phyloP scores from a whole-genome alignment of 2,888 invertebrate genomes.

The Epinotia ramella region DNA sequence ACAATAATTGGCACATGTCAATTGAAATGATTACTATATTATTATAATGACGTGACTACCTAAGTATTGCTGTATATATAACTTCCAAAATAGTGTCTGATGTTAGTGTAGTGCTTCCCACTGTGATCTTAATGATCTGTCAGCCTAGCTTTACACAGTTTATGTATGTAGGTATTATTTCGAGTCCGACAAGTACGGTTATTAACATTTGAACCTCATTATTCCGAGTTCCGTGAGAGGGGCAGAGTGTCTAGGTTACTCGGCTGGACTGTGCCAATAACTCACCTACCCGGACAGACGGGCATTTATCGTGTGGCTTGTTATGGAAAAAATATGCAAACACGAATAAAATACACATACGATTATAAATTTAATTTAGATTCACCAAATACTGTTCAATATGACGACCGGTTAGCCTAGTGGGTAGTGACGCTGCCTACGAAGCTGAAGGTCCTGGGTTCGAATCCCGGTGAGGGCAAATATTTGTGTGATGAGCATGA shows the following conservation, averaged over 20 bases:
- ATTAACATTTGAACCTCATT: slow-evolving; percentile 45
- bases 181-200: slow-evolving; percentile 20
- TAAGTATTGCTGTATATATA: neutral
- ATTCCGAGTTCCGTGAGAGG: slow-evolving; percentile 29
- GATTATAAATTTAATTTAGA: neutral
- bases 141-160: slow-evolving; percentile 42
- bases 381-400: neutral
- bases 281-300: slow-evolving; percentile 23
- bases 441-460: too few relatives aligned
- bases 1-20: too few relatives aligned
- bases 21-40: too few relatives aligned
- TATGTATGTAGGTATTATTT: slow-evolving; percentile 31
- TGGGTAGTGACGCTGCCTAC: too few relatives aligned
- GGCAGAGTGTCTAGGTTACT: slow-evolving; percentile 38
- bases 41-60: neutral
- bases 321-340: slow-evolving; percentile 33
- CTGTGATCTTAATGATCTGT: slow-evolving; percentile 49
- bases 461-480: too few relatives aligned
- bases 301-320: slow-evolving; percentile 30
- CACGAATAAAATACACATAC: neutral
- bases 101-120: slow-evolving; percentile 42
- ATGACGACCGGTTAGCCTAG: too few relatives aligned
- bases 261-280: slow-evolving; percentile 31
- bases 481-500: too few relatives aligned
- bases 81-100: slow-evolving; percentile 36